Evolutionary conservation across 2,888 invertebrate genomes (phyloP).

Genomic region (Zhuqinia jingwanae): DNA sequence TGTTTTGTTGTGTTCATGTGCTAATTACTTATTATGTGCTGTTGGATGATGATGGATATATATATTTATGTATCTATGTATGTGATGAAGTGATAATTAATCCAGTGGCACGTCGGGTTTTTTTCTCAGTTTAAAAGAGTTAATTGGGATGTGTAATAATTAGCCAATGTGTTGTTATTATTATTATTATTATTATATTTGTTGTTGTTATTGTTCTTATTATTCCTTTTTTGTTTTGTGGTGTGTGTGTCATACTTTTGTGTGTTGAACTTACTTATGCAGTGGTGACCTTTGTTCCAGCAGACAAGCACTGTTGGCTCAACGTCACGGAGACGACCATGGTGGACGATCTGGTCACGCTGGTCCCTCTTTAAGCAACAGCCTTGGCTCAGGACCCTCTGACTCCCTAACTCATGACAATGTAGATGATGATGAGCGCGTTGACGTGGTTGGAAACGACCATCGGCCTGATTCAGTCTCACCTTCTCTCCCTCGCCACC

Average conservation of each 20-base stretch:
- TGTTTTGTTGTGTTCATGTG: neutral
- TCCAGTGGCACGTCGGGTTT: neutral
- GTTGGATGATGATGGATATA: neutral
- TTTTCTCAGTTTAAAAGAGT: neutral
- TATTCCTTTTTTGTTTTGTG: constrained; percentile 1
- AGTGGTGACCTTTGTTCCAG: constrained; percentile 83
- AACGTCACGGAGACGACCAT: constrained; percentile 81
- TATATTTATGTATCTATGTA: no score
- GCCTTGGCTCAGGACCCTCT: constrained; percentile 78
- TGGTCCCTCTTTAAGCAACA: constrained; percentile 78
- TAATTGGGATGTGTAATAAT: constrained; percentile 20
- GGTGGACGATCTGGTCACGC: constrained; percentile 77
- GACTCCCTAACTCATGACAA: constrained; percentile 80
- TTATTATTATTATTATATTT: constrained; percentile 2
- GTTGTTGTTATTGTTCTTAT: constrained; percentile 30
- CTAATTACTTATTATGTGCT: constrained; percentile 24
- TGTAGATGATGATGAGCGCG: constrained; percentile 90
- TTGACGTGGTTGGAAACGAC: constrained; percentile 93
- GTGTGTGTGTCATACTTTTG: constrained; percentile 17
- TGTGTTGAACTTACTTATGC: constrained; percentile 50
- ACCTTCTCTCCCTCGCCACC: constrained; percentile 77
- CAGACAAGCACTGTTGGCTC: constrained; percentile 85
- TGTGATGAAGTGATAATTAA: neutral
- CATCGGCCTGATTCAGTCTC: constrained; percentile 79
- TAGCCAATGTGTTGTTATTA: constrained; percentile 17